Evolutionary conservation across 2,113 vertebrate genomes (phyloP), one percentile per base, ranked within the genome.

Genomic region (Melanerpes aurifrons): DNA sequence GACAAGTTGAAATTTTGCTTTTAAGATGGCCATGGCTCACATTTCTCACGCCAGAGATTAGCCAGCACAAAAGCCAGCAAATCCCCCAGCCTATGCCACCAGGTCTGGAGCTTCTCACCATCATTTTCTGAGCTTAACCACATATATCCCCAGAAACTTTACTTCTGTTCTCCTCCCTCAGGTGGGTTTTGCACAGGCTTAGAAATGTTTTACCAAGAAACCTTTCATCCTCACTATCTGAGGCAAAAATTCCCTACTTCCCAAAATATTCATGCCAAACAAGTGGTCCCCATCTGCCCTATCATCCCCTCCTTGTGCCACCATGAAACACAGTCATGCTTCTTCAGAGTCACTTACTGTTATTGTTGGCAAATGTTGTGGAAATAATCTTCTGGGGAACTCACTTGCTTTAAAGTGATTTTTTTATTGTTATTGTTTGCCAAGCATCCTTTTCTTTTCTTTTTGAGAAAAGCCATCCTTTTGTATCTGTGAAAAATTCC

Each of bases 21-120:
- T 66, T 15, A 2, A 40, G 32, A 1, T 8, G 25, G 4, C 6
- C 1, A 0, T 3, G 18, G 61, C 17, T 87, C 58, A 6, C 0
- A 1, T 58, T 16, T 12, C 40, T 79, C 26, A 12, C 43, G 21
- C 47, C 26, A 64, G 84, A 35, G 86, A 10, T 25, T 17, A 7
- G 6, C 21, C 1, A 2, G 50, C 32, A 18, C 19, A 12, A 9
- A 82, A 58, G n/a, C 18, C 4, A 1, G 18, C 29, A 47, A 20
- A 78, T 21, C 57, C 64, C 31, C 45, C 1, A 1, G 3, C 14
- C 77, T 4, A 0, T 56, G 6, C 43, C 6, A 0, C 17, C 25
- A 15, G 1, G 16, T 28, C 24, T 7, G 16, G 29, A 71, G 3
- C n/a, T 54, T 54, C 0, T 3, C 12, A 17, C 50, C 19, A 0